Conservation (phyloP, 2,888 invertebrate genomes). For the Sminthurides aquaticus region DNA sequence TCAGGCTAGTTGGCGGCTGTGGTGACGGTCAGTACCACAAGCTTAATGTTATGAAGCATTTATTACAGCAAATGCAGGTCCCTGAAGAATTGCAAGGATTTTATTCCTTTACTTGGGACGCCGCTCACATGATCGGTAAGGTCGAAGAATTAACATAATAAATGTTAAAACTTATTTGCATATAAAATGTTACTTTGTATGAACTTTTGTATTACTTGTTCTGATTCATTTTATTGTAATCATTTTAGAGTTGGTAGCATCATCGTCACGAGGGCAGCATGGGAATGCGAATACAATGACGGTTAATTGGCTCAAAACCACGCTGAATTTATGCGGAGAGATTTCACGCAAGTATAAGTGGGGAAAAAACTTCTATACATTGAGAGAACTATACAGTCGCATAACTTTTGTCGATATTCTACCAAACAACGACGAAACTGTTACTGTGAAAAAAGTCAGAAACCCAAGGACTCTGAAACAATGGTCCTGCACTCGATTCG, state of each 20-base stretch:
- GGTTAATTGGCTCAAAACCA: not conserved
- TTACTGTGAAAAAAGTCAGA: not conserved
- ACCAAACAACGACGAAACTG: not conserved
- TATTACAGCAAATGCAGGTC: not conserved
- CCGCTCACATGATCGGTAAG: not conserved
- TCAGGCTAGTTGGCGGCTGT: not conserved
- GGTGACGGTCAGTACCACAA: not conserved
- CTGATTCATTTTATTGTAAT: not conserved
- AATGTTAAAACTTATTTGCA: no score
- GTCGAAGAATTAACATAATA: no score
- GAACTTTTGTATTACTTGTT: no score
- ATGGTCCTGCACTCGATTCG: not conserved
- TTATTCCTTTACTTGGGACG: not conserved
- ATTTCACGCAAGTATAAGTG: not conserved
- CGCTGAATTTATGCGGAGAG: not conserved
- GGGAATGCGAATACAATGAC: not conserved
- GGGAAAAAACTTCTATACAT: not conserved
- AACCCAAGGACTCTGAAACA: not conserved
- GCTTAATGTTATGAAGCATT: not conserved
- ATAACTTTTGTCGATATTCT: not conserved
- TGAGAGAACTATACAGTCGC: not conserved
- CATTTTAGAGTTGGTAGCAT: not conserved
- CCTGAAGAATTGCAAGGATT: not conserved
- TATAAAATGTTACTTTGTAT: no score
- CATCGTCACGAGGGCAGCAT: not conserved